A percentile compares a stretch with the other conserved stretches of the same genome.
These are phyloP conservation scores for Epirrhoe alternata DNA, from an alignment of 2,888 invertebrate genomes.

Conservation along the genomic window DNA sequence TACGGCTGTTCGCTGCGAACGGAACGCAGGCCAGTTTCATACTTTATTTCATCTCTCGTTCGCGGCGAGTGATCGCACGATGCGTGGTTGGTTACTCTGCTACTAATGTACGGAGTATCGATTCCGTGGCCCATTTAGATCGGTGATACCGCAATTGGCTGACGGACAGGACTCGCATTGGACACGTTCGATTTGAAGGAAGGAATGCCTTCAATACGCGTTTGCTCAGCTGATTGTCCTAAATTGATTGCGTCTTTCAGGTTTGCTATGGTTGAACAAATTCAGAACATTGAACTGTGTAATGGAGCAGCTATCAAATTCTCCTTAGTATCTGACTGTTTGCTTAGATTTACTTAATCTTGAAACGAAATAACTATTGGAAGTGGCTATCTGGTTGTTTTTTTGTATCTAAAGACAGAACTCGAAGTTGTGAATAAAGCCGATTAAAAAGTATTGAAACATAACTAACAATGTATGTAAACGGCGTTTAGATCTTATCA, in stretches of 20 bases:
- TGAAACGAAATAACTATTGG: not conserved
- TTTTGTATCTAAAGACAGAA: slow-evolving; percentile 6
- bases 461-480: slow-evolving; percentile 33
- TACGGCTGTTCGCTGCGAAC: slow-evolving; percentile 52
- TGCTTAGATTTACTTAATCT: not conserved
- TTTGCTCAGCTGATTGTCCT: slow-evolving; percentile 58
- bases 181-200: slow-evolving; percentile 63
- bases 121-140: slow-evolving; percentile 80
- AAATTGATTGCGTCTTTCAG: slow-evolving; percentile 58
- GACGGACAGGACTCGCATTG: slow-evolving; percentile 71
- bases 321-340: not conserved
- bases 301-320: slow-evolving; percentile 1
- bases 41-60: slow-evolving; percentile 76
- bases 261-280: slow-evolving; percentile 44
- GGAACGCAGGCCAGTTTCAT: slow-evolving; percentile 65
- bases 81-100: slow-evolving; percentile 67
- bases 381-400: not conserved
- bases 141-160: slow-evolving; percentile 71
- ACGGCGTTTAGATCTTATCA: slow-evolving; percentile 33
- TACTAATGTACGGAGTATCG: slow-evolving; percentile 69
- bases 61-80: slow-evolving; percentile 70
- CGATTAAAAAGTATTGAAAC: slow-evolving; percentile 26
- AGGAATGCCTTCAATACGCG: slow-evolving; percentile 64
- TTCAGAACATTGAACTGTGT: slow-evolving; percentile 30
- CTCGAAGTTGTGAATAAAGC: slow-evolving; percentile 10